Base-by-base conservation (phyloP, 2,113 vertebrate species). In the Melanerpes formicivorus region DNA sequence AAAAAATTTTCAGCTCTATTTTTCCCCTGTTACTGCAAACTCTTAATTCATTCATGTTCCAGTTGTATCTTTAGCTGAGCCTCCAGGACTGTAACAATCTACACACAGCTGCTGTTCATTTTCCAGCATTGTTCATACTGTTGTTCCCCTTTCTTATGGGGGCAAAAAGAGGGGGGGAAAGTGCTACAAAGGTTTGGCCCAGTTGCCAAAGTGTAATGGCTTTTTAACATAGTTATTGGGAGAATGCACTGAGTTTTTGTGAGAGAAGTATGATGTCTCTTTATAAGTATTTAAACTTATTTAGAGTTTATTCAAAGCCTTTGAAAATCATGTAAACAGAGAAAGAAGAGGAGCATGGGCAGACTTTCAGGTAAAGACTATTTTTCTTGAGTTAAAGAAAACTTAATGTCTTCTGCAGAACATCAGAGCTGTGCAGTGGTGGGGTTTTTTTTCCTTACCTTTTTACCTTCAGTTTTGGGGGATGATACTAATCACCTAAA, bases 91-190 rank as follows among this genome's bases (percentile, higher is more conserved):
- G 1, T 26, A 69, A 27, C 23, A 73, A n/a, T 37, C 6, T 14
- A 22, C 15, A 75, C 0, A 2, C 4, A 46, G 32, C 64, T 64
- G 23, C 19, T 78, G 7, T 56, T 78, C 0, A 0, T 13, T 78
- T 87, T 80, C 42, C 18, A 67, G 46, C 17, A 54, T 5, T 29
- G 17, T 75, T 75, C 52, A 75, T 30, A 66, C 74, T 66, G 67
- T 80, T 80, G 77, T 9, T 14, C 17, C 30, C 4, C 14, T 30
- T 66, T 58, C 21, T 65, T 37, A 23, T 6, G 8, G 25, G 4
- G n/a, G 4, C 48, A 11, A 65, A 44, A 87, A 74, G 8, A 11
- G 15, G 18, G 9, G 18, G 32, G 77, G 54, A 40, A 37, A 44
- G n/a, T 56, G 17, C 37, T 73, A 14, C 13, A 29, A 27, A 73